Evolutionary conservation across 2,797 vertebrate species (phyloP).

Genomic region (Coranthus polyacanthus): DNA sequence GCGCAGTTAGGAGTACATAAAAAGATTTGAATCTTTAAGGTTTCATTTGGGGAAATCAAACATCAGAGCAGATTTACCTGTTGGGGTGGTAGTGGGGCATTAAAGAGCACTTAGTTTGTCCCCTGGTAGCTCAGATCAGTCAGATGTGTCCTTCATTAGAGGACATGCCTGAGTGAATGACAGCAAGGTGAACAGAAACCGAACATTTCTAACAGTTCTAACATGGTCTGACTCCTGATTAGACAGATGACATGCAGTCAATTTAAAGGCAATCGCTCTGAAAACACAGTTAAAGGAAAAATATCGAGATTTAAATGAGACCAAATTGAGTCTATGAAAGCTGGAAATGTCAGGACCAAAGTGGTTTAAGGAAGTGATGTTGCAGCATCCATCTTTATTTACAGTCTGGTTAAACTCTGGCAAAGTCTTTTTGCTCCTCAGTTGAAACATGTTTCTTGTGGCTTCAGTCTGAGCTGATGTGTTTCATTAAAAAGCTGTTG

Average conservation of each 20-base stretch:
- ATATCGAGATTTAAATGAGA: not conserved
- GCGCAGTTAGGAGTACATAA: too few species aligned
- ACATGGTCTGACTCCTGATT: too few species aligned
- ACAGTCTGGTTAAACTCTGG: too few species aligned
- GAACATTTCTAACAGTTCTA: not conserved
- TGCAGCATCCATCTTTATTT: too few species aligned
- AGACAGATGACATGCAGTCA: too few species aligned
- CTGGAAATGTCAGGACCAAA: not conserved
- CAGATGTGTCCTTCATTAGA: conserved; percentile 3
- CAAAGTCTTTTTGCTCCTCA: too few species aligned
- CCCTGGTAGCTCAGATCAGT: not conserved
- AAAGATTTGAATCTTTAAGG: not conserved
- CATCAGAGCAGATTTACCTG: conserved; percentile 8
- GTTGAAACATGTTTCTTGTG: too few species aligned
- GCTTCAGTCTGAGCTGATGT: too few species aligned
- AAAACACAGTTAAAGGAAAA: too few species aligned
- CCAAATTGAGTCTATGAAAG: not conserved
- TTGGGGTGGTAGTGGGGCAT: not conserved
- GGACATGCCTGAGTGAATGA: not conserved
- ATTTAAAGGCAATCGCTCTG: too few species aligned
- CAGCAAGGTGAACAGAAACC: conserved; percentile 2
- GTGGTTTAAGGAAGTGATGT: too few species aligned
- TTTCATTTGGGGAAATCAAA: not conserved
- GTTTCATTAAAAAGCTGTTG: too few species aligned
- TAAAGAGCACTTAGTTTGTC: conserved; percentile 10